A percentile compares a stretch with the other conserved stretches of the same genome.
These are phyloP conservation scores for Peromyscus eremicus DNA, from an alignment of 2,797 vertebrate species.

Conservation along the genomic window DNA sequence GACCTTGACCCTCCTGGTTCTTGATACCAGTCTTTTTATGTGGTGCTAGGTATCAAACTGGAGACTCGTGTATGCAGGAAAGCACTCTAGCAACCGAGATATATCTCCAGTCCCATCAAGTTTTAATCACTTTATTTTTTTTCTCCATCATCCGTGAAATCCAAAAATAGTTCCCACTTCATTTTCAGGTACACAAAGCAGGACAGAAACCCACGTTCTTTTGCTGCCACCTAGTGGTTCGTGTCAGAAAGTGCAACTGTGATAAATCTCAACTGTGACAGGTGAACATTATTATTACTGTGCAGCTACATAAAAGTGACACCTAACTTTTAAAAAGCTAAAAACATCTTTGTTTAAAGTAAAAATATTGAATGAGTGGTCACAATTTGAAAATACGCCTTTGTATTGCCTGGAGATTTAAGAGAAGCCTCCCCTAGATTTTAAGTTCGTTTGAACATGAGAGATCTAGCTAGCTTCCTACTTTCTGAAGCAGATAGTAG, in stretches of 20 bases:
- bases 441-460: neutral
- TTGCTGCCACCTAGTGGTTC: constrained; percentile 92
- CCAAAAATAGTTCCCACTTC: constrained; percentile 29
- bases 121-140: constrained; percentile 64
- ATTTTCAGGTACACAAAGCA: neutral
- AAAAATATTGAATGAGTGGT: neutral
- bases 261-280: fast-evolving
- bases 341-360: neutral
- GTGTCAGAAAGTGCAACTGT: neutral
- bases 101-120: neutral
- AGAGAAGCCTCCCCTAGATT: neutral
- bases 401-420: neutral
- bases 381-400: neutral
- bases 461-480: neutral
- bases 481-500: neutral
- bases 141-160: constrained; percentile 45
- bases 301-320: neutral
- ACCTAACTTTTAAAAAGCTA: constrained; percentile 10
- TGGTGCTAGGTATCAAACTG: neutral
- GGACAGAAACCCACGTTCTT: constrained; percentile 86
- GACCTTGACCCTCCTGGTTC: neutral
- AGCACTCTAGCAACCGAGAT: neutral
- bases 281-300: neutral
- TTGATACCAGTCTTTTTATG: neutral
- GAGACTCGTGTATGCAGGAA: neutral